These are phyloP conservation scores for Campylomormyrus numenius DNA, from an alignment of 2,113 vertebrate species.

Conservation along the genomic window DNA sequence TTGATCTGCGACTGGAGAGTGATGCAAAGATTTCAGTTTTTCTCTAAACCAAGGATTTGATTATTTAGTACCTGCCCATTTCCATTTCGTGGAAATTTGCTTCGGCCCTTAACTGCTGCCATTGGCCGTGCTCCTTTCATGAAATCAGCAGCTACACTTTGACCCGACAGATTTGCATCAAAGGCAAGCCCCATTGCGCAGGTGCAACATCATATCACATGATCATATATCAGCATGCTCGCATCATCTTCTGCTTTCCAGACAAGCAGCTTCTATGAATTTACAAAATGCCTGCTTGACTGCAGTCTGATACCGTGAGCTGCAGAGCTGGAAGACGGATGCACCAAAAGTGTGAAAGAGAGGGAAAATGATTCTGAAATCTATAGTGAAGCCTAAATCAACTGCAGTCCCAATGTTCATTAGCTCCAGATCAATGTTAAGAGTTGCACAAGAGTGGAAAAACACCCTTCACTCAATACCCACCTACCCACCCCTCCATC, in stretches of 20 bases:
- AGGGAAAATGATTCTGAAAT: conserved; percentile 1
- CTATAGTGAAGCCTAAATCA: neutral
- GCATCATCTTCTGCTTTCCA: neutral
- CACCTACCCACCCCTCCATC: neutral
- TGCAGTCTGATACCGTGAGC: neutral
- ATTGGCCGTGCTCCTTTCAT: neutral
- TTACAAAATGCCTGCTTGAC: neutral
- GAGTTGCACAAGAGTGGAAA: conserved; percentile 25
- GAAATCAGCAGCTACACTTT: conserved; percentile 6
- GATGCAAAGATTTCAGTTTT: neutral
- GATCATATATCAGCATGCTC: neutral
- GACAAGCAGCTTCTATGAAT: neutral
- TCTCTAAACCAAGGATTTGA: neutral
- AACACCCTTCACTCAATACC: conserved; percentile 19
- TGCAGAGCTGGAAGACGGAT: neutral
- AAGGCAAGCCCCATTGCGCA: neutral
- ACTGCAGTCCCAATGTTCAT: neutral
- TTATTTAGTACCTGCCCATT: neutral
- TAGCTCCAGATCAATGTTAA: conserved; percentile 22
- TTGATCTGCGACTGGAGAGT: neutral
- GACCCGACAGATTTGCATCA: neutral
- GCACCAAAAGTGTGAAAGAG: neutral
- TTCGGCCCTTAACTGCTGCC: neutral
- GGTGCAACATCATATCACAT: neutral
- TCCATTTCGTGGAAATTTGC: neutral